phyloP scores from a whole-genome alignment of 1,140 invertebrate genomes.

The Frieseomelitta varia region DNA sequence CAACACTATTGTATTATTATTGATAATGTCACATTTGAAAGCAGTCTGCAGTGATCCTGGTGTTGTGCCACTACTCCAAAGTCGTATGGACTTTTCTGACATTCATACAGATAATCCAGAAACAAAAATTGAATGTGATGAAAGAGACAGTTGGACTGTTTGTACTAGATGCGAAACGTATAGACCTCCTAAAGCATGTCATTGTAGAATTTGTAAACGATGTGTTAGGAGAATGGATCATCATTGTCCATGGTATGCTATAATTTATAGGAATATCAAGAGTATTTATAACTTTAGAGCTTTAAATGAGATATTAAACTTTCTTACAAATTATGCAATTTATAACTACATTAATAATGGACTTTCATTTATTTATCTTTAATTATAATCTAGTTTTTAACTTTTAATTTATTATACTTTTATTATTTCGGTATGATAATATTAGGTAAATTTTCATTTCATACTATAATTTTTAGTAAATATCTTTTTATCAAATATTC shows the following conservation, averaged over 20 bases:
- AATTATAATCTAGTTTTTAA: conserved; percentile 16
- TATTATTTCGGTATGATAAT: neutral
- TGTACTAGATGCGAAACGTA: conserved; percentile 93
- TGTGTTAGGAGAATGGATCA: conserved; percentile 96
- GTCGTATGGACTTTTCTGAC: conserved; percentile 93
- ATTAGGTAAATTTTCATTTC: conserved; percentile 3
- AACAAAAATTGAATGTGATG: conserved; percentile 77
- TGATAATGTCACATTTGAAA: conserved; percentile 90
- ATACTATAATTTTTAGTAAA: neutral
- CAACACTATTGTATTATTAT: conserved; percentile 90
- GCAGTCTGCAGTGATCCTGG: conserved; percentile 95
- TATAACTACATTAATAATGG: conserved; percentile 24
- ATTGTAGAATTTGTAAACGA: conserved; percentile 93
- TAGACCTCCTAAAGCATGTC: conserved; percentile 92
- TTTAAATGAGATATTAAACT: neutral
- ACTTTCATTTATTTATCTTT: neutral
- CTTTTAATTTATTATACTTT: neutral
- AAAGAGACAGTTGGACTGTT: conserved; percentile 91
- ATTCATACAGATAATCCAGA: conserved; percentile 85
- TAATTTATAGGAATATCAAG: conserved; percentile 29
- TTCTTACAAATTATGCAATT: neutral
- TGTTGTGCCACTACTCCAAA: conserved; percentile 91
- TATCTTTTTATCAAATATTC: neutral
- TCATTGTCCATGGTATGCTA: conserved; percentile 90
- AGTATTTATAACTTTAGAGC: neutral